Conservation (phyloP, 2,797 vertebrate genomes). For the Limnodromus scolopaceus region DNA sequence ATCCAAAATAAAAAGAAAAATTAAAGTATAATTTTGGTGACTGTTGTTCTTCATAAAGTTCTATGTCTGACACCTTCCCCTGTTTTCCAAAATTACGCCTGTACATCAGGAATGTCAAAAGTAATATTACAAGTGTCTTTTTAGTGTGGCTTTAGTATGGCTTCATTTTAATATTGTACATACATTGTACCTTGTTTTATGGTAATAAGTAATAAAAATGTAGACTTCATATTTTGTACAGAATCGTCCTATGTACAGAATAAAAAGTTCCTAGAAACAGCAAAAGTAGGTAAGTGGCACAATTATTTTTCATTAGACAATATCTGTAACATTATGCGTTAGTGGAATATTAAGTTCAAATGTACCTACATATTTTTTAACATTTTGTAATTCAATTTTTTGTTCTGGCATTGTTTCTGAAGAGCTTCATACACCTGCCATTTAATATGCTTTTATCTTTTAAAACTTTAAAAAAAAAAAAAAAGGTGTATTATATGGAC, state of each 20-base stretch:
- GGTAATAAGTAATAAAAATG: slow-evolving; percentile 95
- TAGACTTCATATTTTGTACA: slow-evolving; percentile 99
- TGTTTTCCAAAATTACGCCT: slow-evolving; percentile 80
- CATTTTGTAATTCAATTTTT: slow-evolving; percentile 87
- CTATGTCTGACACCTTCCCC: slow-evolving; percentile 83
- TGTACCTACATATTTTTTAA: slow-evolving; percentile 87
- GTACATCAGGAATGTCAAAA: slow-evolving; percentile 82
- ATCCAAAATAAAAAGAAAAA: slow-evolving; percentile 50
- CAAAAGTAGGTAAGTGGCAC: slow-evolving; percentile 90
- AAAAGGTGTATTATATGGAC: slow-evolving; percentile 92
- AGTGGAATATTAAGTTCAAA: slow-evolving; percentile 83
- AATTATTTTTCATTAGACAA: slow-evolving; percentile 85
- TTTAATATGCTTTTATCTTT: slow-evolving; percentile 91
- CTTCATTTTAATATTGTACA: slow-evolving; percentile 99
- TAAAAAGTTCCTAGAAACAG: slow-evolving; percentile 91
- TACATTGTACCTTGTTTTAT: slow-evolving; percentile 99
- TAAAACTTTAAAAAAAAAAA: slow-evolving; percentile 63
- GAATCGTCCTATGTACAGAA: slow-evolving; percentile 98
- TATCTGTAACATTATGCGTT: slow-evolving; percentile 84
- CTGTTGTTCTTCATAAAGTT: slow-evolving; percentile 86
- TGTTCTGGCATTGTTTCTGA: slow-evolving; percentile 87
- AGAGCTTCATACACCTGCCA: slow-evolving; percentile 87
- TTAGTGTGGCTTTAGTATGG: slow-evolving; percentile 96
- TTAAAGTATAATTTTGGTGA: slow-evolving; percentile 73
- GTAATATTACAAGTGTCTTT: slow-evolving; percentile 94